These are phyloP conservation scores for Bucorvus abyssinicus DNA, from an alignment of 2,797 vertebrate genomes.

Conservation along the genomic window DNA sequence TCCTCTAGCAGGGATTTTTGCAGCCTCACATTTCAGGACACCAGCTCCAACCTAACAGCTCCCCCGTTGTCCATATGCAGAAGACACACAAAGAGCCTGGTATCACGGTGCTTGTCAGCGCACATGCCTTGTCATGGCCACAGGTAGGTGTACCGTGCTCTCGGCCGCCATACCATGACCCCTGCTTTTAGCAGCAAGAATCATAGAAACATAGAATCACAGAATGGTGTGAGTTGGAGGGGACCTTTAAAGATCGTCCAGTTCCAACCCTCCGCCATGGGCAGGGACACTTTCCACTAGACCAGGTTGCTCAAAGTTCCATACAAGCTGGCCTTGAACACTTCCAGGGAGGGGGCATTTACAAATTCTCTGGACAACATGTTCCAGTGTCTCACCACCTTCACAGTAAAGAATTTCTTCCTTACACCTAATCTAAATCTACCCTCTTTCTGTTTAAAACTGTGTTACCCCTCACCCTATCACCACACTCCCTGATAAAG, in stretches of 20 bases:
- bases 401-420: neutral
- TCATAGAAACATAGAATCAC: neutral
- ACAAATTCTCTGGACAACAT: neutral
- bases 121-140: rapidly evolving
- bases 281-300: neutral
- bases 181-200: neutral
- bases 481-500: neutral
- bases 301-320: neutral
- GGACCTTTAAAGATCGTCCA: neutral
- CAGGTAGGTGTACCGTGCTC: rapidly evolving
- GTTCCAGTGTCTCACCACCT: neutral
- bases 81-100: neutral
- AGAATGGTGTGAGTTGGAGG: neutral
- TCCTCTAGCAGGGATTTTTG: neutral
- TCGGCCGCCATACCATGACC: rapidly evolving
- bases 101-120: rapidly evolving
- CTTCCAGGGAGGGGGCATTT: neutral
- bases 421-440: neutral
- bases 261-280: neutral
- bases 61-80: rapidly evolving
- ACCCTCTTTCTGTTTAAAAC: neutral
- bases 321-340: neutral
- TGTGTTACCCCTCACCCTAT: neutral
- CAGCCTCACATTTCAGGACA: neutral
- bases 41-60: neutral